These are phyloP conservation scores for Octopus sinensis DNA, from an alignment of 1,140 invertebrate species.

Conservation along the genomic window DNA sequence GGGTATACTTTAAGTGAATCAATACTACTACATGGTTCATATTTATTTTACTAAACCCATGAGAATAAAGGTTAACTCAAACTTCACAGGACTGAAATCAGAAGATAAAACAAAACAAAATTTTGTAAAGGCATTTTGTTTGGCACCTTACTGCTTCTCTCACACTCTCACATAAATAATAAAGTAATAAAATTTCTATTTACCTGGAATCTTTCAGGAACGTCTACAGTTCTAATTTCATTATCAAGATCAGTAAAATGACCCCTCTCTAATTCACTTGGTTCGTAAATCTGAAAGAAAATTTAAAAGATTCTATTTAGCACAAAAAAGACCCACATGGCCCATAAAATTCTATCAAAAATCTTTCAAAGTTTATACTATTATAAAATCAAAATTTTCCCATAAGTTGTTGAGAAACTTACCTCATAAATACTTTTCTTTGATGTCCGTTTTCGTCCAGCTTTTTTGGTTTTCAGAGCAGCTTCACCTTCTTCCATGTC, in stretches of 20 bases:
- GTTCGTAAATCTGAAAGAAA: conserved; percentile 78
- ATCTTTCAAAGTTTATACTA: not conserved
- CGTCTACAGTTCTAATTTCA: conserved; percentile 65
- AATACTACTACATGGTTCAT: too few relatives aligned
- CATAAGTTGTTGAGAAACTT: not conserved
- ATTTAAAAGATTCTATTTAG: not conserved
- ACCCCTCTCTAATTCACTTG: conserved; percentile 91
- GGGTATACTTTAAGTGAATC: too few relatives aligned
- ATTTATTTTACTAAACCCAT: not conserved
- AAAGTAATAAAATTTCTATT: conserved; percentile 7
- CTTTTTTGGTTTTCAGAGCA: conserved; percentile 68
- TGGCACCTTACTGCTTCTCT: too few relatives aligned
- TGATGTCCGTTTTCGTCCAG: conserved; percentile 74
- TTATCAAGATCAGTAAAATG: conserved; percentile 94
- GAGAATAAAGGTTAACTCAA: not conserved
- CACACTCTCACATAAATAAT: too few relatives aligned
- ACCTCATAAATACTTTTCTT: conserved; percentile 74
- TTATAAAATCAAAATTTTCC: too few relatives aligned
- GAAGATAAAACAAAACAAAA: too few relatives aligned
- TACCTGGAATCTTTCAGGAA: conserved; percentile 60
- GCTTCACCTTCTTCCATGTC: conserved; percentile 55
- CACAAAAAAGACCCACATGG: not conserved
- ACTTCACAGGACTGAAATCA: not conserved
- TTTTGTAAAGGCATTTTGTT: too few relatives aligned
- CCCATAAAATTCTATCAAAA: not conserved